Evolutionary conservation across 2,888 invertebrate genomes (phyloP).

Genomic region (Amiota mariae): DNA sequence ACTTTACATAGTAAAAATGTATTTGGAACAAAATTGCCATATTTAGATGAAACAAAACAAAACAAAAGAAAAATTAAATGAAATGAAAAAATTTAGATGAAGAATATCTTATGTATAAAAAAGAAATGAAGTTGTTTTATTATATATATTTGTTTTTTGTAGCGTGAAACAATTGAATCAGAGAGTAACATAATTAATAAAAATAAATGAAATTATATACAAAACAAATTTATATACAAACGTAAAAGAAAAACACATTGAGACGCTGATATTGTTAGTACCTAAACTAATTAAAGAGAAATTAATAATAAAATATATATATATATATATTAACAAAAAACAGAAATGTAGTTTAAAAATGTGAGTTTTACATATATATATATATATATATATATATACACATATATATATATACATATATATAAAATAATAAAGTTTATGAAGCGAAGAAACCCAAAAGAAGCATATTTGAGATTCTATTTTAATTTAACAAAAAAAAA

Average conservation of each 20-base stretch:
- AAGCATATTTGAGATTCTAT: slow-evolving; percentile 60
- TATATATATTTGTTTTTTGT: slow-evolving; percentile 63
- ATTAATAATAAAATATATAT: slow-evolving; percentile 58
- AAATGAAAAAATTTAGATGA: slow-evolving; percentile 31
- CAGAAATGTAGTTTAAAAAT: slow-evolving; percentile 52
- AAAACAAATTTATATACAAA: slow-evolving; percentile 62
- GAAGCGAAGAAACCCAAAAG: slow-evolving; percentile 29
- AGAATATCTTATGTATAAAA: slow-evolving; percentile 49
- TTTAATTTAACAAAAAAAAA: slow-evolving; percentile 50
- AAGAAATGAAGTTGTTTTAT: slow-evolving; percentile 55
- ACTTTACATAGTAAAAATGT: slow-evolving; percentile 62
- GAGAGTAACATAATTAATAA: slow-evolving; percentile 42
- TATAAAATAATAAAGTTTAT: slow-evolving; percentile 35
- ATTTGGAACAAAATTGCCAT: slow-evolving; percentile 66
- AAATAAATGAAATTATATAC: slow-evolving; percentile 64
- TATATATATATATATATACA: slow-evolving; percentile 49
- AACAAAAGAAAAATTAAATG: slow-evolving; percentile 46
- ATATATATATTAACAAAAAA: slow-evolving; percentile 46
- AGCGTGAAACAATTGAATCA: slow-evolving; percentile 40
- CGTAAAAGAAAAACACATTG: slow-evolving; percentile 60
- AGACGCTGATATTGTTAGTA: slow-evolving; percentile 72
- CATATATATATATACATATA: slow-evolving; percentile 35
- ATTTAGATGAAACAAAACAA: slow-evolving; percentile 44
- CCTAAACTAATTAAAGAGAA: slow-evolving; percentile 57
- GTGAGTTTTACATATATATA: slow-evolving; percentile 19